phyloP scores from a whole-genome alignment of 2,888 invertebrate genomes.

The Leptura quadrifasciata region DNA sequence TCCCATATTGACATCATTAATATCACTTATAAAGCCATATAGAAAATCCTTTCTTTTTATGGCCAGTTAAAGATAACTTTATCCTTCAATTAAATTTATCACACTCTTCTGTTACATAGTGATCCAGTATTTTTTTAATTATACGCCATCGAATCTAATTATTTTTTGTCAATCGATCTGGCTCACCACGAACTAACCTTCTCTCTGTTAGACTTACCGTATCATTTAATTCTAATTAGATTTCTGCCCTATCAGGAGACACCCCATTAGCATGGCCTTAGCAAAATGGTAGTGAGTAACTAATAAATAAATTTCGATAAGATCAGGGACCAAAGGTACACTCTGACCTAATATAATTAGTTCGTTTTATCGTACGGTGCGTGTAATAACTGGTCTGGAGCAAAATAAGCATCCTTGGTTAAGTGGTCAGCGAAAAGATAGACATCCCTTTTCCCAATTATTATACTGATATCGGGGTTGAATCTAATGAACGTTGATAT shows the following conservation, averaged over 20 bases:
- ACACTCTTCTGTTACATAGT: not conserved
- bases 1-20: no score
- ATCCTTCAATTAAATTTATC: not conserved
- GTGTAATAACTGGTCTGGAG: conserved; percentile 16
- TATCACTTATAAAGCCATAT: no score
- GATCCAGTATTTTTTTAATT: not conserved
- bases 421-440: conserved; percentile 18
- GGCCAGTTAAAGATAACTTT: not conserved
- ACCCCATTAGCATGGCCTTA: conserved; percentile 31
- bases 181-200: not conserved
- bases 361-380: conserved; percentile 38
- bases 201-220: not conserved
- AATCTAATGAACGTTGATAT: conserved; percentile 13
- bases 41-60: no score
- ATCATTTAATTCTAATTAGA: conserved; percentile 30
- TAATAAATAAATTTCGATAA: conserved; percentile 49
- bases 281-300: conserved; percentile 20
- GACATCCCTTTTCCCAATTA: conserved; percentile 24
- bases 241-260: conserved; percentile 10
- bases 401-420: conserved; percentile 8
- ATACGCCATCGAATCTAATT: conserved; percentile 8
- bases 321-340: conserved; percentile 41
- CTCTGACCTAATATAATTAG: conserved; percentile 47
- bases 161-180: conserved; percentile 13
- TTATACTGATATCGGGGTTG: conserved; percentile 9